Evolutionary conservation across 2,797 vertebrate species (phyloP), one percentile per base, ranked within the genome.

Genomic region (Trachurus trachurus): DNA sequence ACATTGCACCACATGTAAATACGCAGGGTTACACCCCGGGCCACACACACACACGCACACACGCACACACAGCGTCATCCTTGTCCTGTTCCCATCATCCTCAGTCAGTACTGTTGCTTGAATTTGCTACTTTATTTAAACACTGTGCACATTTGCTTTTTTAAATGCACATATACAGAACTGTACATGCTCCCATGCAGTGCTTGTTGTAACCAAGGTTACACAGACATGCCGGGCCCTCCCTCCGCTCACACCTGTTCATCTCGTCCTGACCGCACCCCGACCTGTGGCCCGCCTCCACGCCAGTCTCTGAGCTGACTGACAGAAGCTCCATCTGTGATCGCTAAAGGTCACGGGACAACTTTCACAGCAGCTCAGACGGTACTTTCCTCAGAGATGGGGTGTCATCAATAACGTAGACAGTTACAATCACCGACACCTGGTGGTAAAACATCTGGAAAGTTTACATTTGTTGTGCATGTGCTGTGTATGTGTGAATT

Each of bases 171-270:
- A 70, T 64, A 68, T 62, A 66, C 26, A 26, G 26, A n/a, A n/a
- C n/a, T 26, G 26, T 26, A 70, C 52, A 65, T 17, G 44, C 60
- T 54, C 77, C 65, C 29, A 83, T 70, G 80, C 64, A 56, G 74
- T 40, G 52, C 47, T 26, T 26, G 26, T 74, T 79, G 74, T 34
- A 34, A 89, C 59, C 81, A 84, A 88, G 89, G 90, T 88, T 83
- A 88, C 81, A 83, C 71, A 87, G 71, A 76, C 90, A 72, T 84
- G 88, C 89, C 54, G 82, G 79, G 84, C 69, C 89, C 87, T 88
- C 87, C 82, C 87, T 87, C 85, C 74, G 42, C 57, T 83, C 88
- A 85, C 92, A 90, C 88, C 90, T 92, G 90, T 88, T 92, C 82
- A 70, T 87, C 78, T 71, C 68, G 54, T 84, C 83, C 82, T 87